These are phyloP conservation scores for Campoletis raptor DNA, from an alignment of 2,888 invertebrate genomes.

Conservation along the genomic window DNA sequence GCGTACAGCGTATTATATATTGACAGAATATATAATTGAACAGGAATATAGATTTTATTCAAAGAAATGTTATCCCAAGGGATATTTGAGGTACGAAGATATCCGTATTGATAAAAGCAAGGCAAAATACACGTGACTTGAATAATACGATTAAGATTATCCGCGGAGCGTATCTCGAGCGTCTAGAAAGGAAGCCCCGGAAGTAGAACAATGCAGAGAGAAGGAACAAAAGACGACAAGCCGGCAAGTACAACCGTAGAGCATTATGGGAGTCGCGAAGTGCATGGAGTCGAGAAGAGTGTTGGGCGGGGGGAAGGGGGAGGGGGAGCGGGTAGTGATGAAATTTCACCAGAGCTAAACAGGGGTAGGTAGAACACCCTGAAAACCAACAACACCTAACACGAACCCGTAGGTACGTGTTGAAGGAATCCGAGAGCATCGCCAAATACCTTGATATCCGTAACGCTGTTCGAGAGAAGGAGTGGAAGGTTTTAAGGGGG, in stretches of 20 bases:
- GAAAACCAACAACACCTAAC: neutral
- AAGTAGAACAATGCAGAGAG: constrained; percentile 16
- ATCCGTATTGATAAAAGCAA: neutral
- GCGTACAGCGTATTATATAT: neutral
- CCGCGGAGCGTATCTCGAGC: neutral
- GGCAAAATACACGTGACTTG: constrained; percentile 31
- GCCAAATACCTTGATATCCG: neutral
- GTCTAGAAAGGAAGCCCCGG: constrained; percentile 2
- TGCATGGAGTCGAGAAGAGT: neutral
- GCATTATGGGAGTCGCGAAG: constrained; percentile 23
- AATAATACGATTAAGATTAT: constrained; percentile 38
- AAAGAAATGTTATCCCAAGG: neutral
- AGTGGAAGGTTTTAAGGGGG: neutral
- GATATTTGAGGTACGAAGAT: neutral
- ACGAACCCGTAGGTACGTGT: neutral
- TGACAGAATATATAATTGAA: neutral
- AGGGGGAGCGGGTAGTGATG: neutral
- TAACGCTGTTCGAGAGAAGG: constrained; percentile 31
- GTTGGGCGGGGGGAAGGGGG: too few relatives aligned
- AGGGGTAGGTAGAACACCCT: neutral
- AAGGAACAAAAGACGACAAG: constrained; percentile 20
- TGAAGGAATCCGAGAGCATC: constrained; percentile 6
- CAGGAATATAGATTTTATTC: neutral
- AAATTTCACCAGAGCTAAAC: constrained; percentile 42
- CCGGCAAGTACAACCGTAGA: constrained; percentile 23